Percentiles rank a stretch among this genome's conserved stretches.
These are phyloP conservation scores for Omphaloscelis lunosa DNA, from an alignment of 2,888 invertebrate genomes.

Conservation along the genomic window DNA sequence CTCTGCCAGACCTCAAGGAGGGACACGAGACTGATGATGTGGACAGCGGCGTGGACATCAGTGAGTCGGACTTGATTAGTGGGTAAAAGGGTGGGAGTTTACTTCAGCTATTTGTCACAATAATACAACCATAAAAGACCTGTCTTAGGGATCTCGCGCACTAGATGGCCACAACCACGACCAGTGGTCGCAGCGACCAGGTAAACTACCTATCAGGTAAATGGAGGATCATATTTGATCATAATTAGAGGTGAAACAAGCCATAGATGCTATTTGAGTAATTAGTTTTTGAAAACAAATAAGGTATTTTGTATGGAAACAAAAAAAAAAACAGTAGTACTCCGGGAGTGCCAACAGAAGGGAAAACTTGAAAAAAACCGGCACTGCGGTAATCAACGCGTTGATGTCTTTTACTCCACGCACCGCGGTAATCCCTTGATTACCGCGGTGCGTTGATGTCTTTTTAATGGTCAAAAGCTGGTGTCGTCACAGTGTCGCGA, in stretches of 20 bases:
- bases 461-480: no score
- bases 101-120: neutral
- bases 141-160: neutral
- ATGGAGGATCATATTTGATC: no score
- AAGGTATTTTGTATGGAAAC: neutral
- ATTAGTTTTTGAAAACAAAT: neutral
- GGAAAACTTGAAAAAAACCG: no score
- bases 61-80: conserved; percentile 43
- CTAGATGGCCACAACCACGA: no score
- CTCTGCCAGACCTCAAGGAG: conserved; percentile 18
- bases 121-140: neutral
- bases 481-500: no score
- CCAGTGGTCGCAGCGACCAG: no score
- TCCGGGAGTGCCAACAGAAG: no score
- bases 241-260: neutral
- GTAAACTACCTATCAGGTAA: neutral
- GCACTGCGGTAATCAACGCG: no score
- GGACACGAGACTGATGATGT: conserved; percentile 58
- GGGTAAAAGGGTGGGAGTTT: no score
- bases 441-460: no score
- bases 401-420: no score
- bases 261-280: neutral
- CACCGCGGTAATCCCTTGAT: no score
- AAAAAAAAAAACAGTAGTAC: neutral
- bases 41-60: conserved; percentile 59